A percentile compares a stretch with the other conserved stretches of the same genome.
phyloP scores from a whole-genome alignment of 2,888 invertebrate genomes.

The Diadegma fenestrale region DNA sequence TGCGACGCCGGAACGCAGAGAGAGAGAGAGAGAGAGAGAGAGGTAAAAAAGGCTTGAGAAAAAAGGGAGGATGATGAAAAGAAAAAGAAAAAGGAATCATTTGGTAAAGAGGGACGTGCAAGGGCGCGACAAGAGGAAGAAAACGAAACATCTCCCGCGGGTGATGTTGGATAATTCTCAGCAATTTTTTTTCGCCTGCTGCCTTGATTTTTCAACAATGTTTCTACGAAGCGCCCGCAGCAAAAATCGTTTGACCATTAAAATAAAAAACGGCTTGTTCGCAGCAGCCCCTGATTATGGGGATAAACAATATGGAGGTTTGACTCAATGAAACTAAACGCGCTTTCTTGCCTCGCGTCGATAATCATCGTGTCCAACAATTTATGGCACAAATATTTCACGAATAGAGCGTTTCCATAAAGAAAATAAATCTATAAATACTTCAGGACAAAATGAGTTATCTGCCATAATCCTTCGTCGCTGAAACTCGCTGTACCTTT shows the following conservation, averaged over 20 bases:
- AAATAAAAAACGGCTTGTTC: not conserved
- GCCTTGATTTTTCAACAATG: constrained; percentile 1
- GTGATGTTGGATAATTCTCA: constrained; percentile 13
- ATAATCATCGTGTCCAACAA: constrained; percentile 3
- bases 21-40: constrained; percentile 2
- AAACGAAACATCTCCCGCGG: constrained; percentile 16
- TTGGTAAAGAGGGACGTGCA: constrained; percentile 23
- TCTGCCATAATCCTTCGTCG: not conserved
- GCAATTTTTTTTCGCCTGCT: constrained; percentile 41
- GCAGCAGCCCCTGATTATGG: not conserved
- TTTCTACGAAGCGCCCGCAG: constrained; percentile 2
- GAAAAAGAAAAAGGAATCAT: constrained; percentile 21
- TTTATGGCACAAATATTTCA: constrained; percentile 16
- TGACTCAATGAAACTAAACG: not conserved
- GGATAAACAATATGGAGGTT: constrained; percentile 3
- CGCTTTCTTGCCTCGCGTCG: not conserved
- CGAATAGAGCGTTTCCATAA: constrained; percentile 1
- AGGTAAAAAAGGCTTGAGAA: not conserved
- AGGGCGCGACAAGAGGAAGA: constrained; percentile 3
- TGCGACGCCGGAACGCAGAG: constrained; percentile 28
- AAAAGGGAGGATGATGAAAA: not conserved
- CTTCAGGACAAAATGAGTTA: not conserved
- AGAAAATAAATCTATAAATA: constrained; percentile 25
- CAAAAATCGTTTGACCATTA: not conserved
- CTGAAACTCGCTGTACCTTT: not conserved